These are phyloP conservation scores for Tenebrio molitor DNA, from an alignment of 1,140 invertebrate genomes.

Conservation along the genomic window DNA sequence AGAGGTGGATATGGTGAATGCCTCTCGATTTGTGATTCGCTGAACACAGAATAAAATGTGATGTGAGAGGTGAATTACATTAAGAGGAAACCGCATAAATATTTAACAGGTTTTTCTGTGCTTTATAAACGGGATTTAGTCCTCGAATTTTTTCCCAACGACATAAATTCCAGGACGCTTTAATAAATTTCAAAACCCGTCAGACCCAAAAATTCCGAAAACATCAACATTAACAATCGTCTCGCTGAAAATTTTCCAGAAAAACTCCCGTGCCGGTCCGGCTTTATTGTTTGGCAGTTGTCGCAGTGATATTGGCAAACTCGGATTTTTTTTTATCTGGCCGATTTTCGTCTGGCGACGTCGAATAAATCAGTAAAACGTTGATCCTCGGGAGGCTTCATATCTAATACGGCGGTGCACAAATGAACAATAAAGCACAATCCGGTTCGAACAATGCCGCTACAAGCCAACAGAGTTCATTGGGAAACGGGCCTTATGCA, in stretches of 20 bases:
- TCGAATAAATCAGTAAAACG: slow-evolving; percentile 53
- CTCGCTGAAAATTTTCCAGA: too few relatives aligned
- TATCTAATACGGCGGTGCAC: slow-evolving; percentile 56
- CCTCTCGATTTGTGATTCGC: slow-evolving; percentile 44
- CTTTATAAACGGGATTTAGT: slow-evolving; percentile 1
- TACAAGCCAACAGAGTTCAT: slow-evolving; percentile 45
- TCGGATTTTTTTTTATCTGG: background rate
- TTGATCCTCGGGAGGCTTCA: slow-evolving; percentile 48
- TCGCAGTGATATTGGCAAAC: background rate
- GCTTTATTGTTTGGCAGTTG: slow-evolving; percentile 1
- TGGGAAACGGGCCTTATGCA: slow-evolving; percentile 50
- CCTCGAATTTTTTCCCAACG: slow-evolving; percentile 4
- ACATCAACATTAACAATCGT: too few relatives aligned
- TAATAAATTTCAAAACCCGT: slow-evolving; percentile 1
- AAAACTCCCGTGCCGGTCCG: too few relatives aligned
- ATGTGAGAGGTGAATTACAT: slow-evolving; percentile 43
- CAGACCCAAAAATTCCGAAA: background rate
- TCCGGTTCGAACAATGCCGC: slow-evolving; percentile 52
- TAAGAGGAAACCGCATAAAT: slow-evolving; percentile 38
- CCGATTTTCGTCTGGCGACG: slow-evolving; percentile 1
- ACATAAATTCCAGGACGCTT: background rate
- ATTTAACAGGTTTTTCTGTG: slow-evolving; percentile 33
- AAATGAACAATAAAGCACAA: slow-evolving; percentile 57
- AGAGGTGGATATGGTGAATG: slow-evolving; percentile 48
- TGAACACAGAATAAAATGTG: slow-evolving; percentile 42